Evolutionary conservation across 2,113 vertebrate species (phyloP).

Genomic region (Cephalophus harveyi): DNA sequence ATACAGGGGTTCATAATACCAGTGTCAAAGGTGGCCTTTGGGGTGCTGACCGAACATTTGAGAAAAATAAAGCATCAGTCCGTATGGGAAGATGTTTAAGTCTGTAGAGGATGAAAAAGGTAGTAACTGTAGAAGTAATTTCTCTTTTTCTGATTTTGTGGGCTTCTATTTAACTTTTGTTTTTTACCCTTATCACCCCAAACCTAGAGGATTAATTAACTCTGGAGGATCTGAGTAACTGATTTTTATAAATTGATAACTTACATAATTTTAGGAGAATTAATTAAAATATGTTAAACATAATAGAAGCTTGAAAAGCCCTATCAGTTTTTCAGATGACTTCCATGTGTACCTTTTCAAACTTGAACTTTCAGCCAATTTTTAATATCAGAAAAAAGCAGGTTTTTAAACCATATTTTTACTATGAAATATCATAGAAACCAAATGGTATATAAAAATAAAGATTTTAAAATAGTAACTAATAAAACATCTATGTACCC

Average conservation of each 20-base stretch:
- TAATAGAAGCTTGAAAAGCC: not conserved
- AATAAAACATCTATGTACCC: not conserved
- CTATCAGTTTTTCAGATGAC: not conserved
- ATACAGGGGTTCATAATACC: not conserved
- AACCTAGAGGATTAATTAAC: not conserved
- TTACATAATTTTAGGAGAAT: not conserved
- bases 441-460: not conserved
- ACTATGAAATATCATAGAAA: not conserved
- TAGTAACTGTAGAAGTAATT: not conserved
- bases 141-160: not conserved
- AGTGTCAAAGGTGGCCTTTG: not conserved
- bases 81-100: not conserved
- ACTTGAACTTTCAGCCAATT: not conserved
- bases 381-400: slow-evolving; percentile 12
- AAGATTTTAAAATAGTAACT: not conserved
- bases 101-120: not conserved
- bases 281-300: not conserved
- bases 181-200: not conserved
- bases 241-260: not conserved
- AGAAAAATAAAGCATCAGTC: not conserved
- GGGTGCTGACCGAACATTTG: not conserved
- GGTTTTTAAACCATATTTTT: not conserved
- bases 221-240: not conserved
- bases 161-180: not conserved
- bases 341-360: not conserved